A percentile compares a stretch with the other conserved stretches of the same genome.
Evolutionary conservation across 2,113 vertebrate species (phyloP).

Genomic region (Hucho hucho): DNA sequence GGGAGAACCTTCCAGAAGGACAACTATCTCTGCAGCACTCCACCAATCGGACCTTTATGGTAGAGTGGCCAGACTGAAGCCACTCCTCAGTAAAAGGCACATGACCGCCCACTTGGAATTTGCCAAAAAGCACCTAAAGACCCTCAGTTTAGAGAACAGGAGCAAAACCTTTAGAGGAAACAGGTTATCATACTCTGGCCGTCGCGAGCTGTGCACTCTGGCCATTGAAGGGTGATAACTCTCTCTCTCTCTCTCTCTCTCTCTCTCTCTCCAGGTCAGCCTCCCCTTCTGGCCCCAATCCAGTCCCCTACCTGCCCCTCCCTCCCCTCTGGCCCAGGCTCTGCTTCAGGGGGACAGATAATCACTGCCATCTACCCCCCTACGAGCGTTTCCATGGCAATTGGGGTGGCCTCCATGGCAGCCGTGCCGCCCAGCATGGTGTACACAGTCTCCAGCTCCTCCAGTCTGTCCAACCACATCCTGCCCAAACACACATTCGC

Average conservation of each 20-base stretch:
- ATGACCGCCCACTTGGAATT: no score
- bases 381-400: constrained; percentile 72
- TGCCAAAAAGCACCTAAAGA: no score
- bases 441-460: constrained; percentile 80
- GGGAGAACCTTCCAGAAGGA: no score
- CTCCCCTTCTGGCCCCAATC: constrained; percentile 69
- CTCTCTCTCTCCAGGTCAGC: constrained; percentile 75
- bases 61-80: no score
- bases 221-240: no score
- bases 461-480: constrained; percentile 67
- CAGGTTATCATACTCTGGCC: no score
- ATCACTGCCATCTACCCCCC: constrained; percentile 86
- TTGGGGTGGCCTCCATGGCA: no score
- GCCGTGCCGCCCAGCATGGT: constrained; percentile 77
- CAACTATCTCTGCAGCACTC: no score
- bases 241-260: neutral
- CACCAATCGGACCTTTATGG: no score
- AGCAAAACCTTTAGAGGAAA: no score
- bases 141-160: neutral
- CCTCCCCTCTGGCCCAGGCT: constrained; percentile 53
- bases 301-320: constrained; percentile 57
- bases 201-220: no score
- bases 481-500: constrained; percentile 73
- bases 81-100: no score
- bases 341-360: constrained; percentile 69